Evolutionary conservation across 2,888 invertebrate species (phyloP), one percentile per base, ranked within the genome.

Genomic region (Watsonalla cultraria): DNA sequence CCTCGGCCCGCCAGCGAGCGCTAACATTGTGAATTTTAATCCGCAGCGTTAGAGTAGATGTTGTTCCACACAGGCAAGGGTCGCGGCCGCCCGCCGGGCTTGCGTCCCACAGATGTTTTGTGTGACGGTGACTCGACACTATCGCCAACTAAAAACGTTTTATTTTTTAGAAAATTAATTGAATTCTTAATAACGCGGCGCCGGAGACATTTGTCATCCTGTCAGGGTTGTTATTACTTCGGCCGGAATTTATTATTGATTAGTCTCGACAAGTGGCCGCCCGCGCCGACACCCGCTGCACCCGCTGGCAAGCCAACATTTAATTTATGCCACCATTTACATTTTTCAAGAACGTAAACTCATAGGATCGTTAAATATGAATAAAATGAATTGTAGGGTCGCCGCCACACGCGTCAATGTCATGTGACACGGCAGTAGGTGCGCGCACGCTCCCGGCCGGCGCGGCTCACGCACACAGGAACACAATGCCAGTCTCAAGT

Each of bases 111-210:
- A 35, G 7, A 45, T 53, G 50, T 53, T 54, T 53, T 55, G 55
- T 51, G 54, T 54, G 52, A 48, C 15, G 68, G 55, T 76, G 76
- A 76, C 76, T 77, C 70, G 61, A 64, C 72, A 66, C 65, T 71
- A 70, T 66, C 64, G 66, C 62, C 58, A 62, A 68, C 68, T 69
- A 68, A 68, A 72, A 66, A 65, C 66, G 66, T 64, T 73, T 68
- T 66, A 65, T 68, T 65, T 58, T 55, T 60, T 62, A 56, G 59
- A 57, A 64, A 68, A 70, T 70, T 70, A 73, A 71, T 74, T 70
- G 66, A 68, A 70, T 69, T 72, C 76, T 74, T 70, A 68, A 74
- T 72, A 72, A 64, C 55, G 56, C 56, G 53, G 52, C 39, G 52
- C 46, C 54, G 53, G 51, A 48, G 55, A 63, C 63, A 66, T 65